Evolutionary conservation across 2,797 vertebrate species (phyloP).

Genomic region (Rhinichthys osculus): DNA sequence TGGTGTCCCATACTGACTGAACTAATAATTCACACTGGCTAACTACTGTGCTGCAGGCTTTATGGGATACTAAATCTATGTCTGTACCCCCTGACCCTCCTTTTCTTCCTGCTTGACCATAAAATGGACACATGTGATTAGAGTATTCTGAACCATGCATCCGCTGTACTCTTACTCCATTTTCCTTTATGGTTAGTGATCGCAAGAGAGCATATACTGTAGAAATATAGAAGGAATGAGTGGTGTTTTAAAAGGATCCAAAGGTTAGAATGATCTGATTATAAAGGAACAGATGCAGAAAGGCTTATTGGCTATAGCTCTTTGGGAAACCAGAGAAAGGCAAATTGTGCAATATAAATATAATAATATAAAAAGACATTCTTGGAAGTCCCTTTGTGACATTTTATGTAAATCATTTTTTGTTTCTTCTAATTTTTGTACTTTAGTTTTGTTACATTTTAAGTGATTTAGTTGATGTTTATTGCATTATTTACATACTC

Average conservation of each 20-base stretch:
- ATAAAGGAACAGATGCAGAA: conserved; percentile 60
- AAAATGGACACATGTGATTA: conserved; percentile 7
- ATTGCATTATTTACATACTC: not conserved
- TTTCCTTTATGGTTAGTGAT: not conserved
- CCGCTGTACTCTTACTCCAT: not conserved
- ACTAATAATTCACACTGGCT: conserved; percentile 25
- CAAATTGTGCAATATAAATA: not conserved
- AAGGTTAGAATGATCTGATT: conserved; percentile 42
- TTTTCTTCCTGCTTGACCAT: conserved; percentile 31
- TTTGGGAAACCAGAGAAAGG: not conserved
- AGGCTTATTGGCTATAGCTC: conserved; percentile 1
- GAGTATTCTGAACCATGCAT: not conserved
- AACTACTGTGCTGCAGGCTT: conserved; percentile 40
- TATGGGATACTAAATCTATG: conserved; percentile 45
- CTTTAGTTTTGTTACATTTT: not conserved
- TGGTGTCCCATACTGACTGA: conserved; percentile 36
- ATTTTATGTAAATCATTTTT: not conserved
- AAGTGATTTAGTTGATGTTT: not conserved
- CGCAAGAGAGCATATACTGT: not conserved
- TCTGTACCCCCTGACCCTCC: conserved; percentile 24
- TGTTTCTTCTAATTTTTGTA: not conserved
- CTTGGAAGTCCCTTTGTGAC: not conserved
- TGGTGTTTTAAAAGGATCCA: conserved; percentile 21
- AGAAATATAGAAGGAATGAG: conserved; percentile 34
- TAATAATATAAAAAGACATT: not conserved